Evolutionary conservation across 2,888 invertebrate genomes (phyloP).

Genomic region (Incurvaria masculella): DNA sequence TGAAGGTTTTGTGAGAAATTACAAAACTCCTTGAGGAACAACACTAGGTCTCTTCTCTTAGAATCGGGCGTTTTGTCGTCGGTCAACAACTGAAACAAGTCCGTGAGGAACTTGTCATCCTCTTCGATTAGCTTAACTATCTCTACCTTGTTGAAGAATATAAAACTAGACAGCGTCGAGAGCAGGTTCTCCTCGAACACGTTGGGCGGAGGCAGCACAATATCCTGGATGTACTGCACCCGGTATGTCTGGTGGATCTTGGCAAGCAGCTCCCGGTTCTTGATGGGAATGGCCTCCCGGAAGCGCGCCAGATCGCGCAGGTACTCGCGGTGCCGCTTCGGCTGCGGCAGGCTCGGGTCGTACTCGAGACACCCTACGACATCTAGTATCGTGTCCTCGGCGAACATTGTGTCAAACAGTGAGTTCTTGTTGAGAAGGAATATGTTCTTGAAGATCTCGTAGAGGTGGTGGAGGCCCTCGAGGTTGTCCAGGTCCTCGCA

Average conservation of each 20-base stretch:
- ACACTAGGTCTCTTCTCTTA: constrained; percentile 88
- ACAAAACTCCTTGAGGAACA: constrained; percentile 99
- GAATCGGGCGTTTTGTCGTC: constrained; percentile 81
- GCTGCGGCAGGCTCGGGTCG: constrained; percentile 83
- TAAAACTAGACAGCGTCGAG: constrained; percentile 96
- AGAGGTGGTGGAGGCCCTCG: constrained; percentile 92
- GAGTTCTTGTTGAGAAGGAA: constrained; percentile 97
- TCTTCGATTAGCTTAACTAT: constrained; percentile 98
- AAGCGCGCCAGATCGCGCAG: constrained; percentile 89
- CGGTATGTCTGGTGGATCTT: constrained; percentile 99
- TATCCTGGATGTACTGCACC: constrained; percentile 99
- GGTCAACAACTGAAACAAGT: constrained; percentile 90
- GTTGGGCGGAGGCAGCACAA: constrained; percentile 97
- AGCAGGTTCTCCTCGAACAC: constrained; percentile 99
- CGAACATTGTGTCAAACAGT: constrained; percentile 96
- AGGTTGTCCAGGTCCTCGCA: constrained; percentile 96
- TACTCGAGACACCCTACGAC: constrained; percentile 98
- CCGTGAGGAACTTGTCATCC: constrained; percentile 94
- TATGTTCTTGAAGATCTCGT: constrained; percentile 98
- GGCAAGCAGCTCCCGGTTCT: constrained; percentile 88
- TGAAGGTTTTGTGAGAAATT: constrained; percentile 98
- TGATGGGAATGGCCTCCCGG: constrained; percentile 92
- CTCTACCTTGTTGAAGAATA: constrained; percentile 99
- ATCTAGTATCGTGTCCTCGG: constrained; percentile 94
- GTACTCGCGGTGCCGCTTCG: constrained; percentile 95